Evolutionary conservation across 2,888 invertebrate species (phyloP).

Genomic region (Epiblema foenella): DNA sequence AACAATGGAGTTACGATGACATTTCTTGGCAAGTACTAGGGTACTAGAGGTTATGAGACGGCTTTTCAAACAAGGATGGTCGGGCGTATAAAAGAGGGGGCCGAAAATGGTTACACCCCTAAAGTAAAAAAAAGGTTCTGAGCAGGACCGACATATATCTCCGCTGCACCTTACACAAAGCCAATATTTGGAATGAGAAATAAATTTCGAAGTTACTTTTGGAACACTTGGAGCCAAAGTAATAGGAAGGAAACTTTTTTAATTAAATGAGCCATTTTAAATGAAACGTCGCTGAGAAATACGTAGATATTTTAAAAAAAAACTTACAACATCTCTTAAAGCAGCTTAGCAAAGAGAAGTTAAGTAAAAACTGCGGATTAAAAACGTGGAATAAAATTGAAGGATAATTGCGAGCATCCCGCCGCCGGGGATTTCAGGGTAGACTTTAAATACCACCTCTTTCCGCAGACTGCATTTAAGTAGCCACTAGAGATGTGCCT

Average conservation of each 20-base stretch:
- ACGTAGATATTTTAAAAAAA: slow-evolving; percentile 5
- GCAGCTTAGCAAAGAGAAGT: slow-evolving; percentile 19
- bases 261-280: neutral
- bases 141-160: neutral
- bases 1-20: slow-evolving; percentile 53
- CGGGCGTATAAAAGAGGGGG: slow-evolving; percentile 3
- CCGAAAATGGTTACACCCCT: slow-evolving; percentile 14
- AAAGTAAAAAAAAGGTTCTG: neutral
- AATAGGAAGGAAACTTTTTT: neutral
- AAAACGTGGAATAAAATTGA: slow-evolving; percentile 40
- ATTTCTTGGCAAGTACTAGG: slow-evolving; percentile 56
- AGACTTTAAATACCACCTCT: slow-evolving; percentile 41
- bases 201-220: neutral
- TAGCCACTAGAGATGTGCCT: slow-evolving; percentile 35
- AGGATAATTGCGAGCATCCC: slow-evolving; percentile 39
- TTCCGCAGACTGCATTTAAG: slow-evolving; percentile 36
- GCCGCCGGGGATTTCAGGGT: slow-evolving; percentile 9
- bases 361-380: slow-evolving; percentile 34
- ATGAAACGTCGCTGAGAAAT: neutral
- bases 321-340: slow-evolving; percentile 11
- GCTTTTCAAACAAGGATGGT: slow-evolving; percentile 24
- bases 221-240: neutral
- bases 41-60: slow-evolving; percentile 45
- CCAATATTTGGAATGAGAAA: neutral
- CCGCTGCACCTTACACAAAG: neutral